Evolutionary conservation across 2,888 invertebrate genomes (phyloP).

Genomic region (Polymixis flavicincta): DNA sequence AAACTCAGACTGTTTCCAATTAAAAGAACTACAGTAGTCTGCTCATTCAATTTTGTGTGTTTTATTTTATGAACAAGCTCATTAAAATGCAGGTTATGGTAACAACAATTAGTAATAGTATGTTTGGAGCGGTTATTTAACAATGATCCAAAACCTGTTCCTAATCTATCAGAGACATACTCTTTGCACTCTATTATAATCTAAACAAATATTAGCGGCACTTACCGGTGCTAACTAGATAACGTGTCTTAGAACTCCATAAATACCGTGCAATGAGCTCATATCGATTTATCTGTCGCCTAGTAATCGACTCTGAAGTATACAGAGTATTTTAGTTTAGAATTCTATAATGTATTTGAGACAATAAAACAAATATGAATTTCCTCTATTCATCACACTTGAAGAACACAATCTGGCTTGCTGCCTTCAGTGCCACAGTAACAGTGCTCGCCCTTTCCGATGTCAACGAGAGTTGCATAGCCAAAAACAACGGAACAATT

Average conservation of each 20-base stretch:
- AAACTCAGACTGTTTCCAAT: no score
- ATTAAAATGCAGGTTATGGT: no score
- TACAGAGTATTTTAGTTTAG: neutral
- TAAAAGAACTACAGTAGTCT: no score
- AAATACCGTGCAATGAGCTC: slow-evolving; percentile 7
- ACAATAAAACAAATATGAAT: neutral
- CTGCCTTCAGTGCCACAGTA: neutral
- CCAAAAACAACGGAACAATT: slow-evolving; percentile 22
- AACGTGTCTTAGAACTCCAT: neutral
- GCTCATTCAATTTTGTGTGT: no score
- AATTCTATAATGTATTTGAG: neutral
- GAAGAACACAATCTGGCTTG: slow-evolving; percentile 1
- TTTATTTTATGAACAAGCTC: no score
- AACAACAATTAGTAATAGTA: no score
- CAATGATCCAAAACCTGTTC: no score
- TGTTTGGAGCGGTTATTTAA: no score
- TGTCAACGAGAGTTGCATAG: slow-evolving; percentile 42
- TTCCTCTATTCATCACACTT: neutral
- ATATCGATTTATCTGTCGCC: neutral
- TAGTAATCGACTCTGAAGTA: neutral
- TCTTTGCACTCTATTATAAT: slow-evolving; percentile 13
- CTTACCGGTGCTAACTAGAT: neutral
- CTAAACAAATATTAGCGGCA: neutral
- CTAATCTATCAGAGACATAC: neutral
- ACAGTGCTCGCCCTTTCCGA: slow-evolving; percentile 32